Base-by-base conservation (phyloP, 2,888 invertebrate genomes). In the Nezara viridula region DNA sequence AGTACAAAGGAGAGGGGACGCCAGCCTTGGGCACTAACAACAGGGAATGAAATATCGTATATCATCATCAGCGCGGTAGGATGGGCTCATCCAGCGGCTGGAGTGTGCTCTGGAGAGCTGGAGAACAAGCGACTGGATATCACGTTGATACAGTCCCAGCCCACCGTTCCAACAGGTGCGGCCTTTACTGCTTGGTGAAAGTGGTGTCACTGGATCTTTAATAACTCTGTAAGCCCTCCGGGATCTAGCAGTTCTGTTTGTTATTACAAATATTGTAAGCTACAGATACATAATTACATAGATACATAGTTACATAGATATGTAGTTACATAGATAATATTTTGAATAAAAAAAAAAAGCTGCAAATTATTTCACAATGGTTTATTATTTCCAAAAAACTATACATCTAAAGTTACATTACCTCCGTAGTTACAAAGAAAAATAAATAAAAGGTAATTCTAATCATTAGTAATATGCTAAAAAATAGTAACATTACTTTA, bases 21-120 rank as follows among this genome's bases (percentile, higher is more conserved):
- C 16, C 66, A 73, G 66, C 66, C 66, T 73, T 73, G 66, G 66
- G 66, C 32, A 73, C 37, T 73, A 73, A 73, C 66, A 73, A 73
- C 66, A 21, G 6, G 66, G 37, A 37, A 73, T 27, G 66, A 73
- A 73, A 73, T 73, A 73, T 73, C 66, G 66, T 73, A 73, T 73
- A 73, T 73, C 66, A 73, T 73, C 66, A 73, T 73, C 66, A 73
- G 66, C 37, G 66, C 66, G 66, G 66, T 73, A 73, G 66, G 66
- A 73, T 73, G 66, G 66, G 66, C 66, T 37, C 66, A 73, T 73
- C 37, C 66, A 73, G 32, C 0, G 19, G 6, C 66, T 73, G 21
- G 66, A 37, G 37, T 73, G 27, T 2, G 37, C 66, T 9, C 66
- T 73, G 66, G 66, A 73, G 66, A 73, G 37, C 66, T 60, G n/a